phyloP scores from a whole-genome alignment of 2,113 vertebrate genomes.

The Corythoichthys intestinalis region DNA sequence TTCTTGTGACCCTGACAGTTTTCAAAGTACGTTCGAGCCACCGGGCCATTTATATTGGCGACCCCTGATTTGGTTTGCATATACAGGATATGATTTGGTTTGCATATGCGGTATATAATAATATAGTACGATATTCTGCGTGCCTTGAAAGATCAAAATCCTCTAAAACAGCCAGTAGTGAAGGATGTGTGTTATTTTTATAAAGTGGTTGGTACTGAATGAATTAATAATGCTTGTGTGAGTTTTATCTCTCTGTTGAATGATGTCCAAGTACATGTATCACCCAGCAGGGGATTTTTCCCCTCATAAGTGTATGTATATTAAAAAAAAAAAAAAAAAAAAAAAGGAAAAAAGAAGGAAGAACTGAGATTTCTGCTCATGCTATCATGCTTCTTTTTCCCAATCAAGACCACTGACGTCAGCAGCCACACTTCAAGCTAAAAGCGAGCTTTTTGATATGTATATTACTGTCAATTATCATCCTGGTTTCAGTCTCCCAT shows the following conservation, averaged over 20 bases:
- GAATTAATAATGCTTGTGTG: not conserved
- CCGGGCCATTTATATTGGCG: too few relatives aligned
- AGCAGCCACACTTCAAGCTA: constrained; percentile 35
- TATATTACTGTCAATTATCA: constrained; percentile 54
- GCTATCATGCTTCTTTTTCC: constrained; percentile 5
- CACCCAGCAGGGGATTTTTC: not conserved
- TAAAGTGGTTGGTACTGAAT: too few relatives aligned
- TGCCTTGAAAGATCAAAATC: too few relatives aligned
- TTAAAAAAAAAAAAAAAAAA: not conserved
- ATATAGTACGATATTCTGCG: too few relatives aligned
- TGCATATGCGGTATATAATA: too few relatives aligned
- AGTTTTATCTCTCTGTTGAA: not conserved
- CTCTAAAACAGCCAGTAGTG: too few relatives aligned
- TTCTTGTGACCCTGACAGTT: too few relatives aligned
- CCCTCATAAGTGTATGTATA: not conserved
- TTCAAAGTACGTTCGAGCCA: too few relatives aligned
- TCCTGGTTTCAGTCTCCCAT: constrained; percentile 56
- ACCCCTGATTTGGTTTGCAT: too few relatives aligned
- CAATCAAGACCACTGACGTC: constrained; percentile 38
- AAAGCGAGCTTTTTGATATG: constrained; percentile 60
- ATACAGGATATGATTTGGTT: too few relatives aligned
- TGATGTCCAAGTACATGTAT: not conserved
- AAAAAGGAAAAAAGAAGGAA: too few relatives aligned
- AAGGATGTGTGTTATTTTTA: too few relatives aligned
- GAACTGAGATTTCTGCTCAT: not conserved